Base-by-base conservation (phyloP, 2,888 invertebrate genomes). In the Galerucella nymphaeae region DNA sequence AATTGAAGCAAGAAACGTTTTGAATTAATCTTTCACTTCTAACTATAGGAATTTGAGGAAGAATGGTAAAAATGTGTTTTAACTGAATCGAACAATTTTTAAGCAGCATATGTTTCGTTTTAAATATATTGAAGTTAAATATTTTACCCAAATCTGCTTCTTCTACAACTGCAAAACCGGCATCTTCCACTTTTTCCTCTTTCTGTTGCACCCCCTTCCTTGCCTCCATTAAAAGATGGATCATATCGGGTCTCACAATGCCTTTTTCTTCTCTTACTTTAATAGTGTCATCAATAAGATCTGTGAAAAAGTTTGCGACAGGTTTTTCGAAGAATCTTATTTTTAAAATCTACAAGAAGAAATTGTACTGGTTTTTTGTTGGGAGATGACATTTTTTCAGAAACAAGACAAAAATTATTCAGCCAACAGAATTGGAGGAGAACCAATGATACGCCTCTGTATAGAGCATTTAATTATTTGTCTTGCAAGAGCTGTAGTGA, bases 201-300 rank as follows among this genome's bases (percentile, higher is more conserved):
- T 76, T 53, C 41, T 77, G 75, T 11, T 76, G 58, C 3, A 57
- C 38, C 10, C 87, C 88, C 30, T 72, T 68, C 23, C 45, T 77
- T 3, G 82, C 85, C 71, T 90, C 88, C 86, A 90, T 87, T 16
- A 91, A 76, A 4, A 90, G 78, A 71, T 90, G 89, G 13, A 90
- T 88, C 89, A 90, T 89, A 77, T 90, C 90, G 0, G 89, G 88
- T 70, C 90, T 81, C 2, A 88, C 83, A 8, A 90, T 86, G 0
- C 86, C 86, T 48, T 88, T 82, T 55, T 87, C 85, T 55, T 87
- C 86, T 14, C 90, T 85, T 5, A 84, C 80, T 50, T 86, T 84
- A 57, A 90, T 87, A 0, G 89, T 88, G 1, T 84, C 82, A 0
- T 70, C 70, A 1, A 87, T 80, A 10, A 85, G 66, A 0, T 68